A percentile compares a stretch with the other conserved stretches of the same genome.
phyloP scores from a whole-genome alignment of 2,888 invertebrate species.

The Drosophila quinaria region DNA sequence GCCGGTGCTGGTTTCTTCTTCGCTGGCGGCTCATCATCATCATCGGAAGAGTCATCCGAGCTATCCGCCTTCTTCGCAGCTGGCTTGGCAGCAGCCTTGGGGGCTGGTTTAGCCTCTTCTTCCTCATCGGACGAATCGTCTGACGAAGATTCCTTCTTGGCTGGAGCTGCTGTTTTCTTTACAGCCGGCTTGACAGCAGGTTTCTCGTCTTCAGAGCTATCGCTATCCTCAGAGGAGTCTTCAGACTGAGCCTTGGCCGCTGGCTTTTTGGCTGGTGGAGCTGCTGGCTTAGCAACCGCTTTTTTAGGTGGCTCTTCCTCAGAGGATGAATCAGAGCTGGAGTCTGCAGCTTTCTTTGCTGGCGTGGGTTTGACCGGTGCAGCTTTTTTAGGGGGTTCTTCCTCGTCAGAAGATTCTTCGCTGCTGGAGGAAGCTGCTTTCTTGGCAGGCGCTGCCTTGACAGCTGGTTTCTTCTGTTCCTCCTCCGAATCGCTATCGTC shows the following conservation, averaged over 20 bases:
- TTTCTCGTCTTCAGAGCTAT: slow-evolving; percentile 63
- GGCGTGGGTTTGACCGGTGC: slow-evolving; percentile 36
- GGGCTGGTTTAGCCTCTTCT: slow-evolving; percentile 29
- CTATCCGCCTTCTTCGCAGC: slow-evolving; percentile 80
- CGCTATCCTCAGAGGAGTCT: slow-evolving; percentile 80
- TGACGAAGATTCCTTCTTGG: slow-evolving; percentile 80
- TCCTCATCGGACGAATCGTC: slow-evolving; percentile 62
- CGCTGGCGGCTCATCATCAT: slow-evolving; percentile 64
- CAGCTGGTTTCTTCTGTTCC: slow-evolving; percentile 12
- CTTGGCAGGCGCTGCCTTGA: slow-evolving; percentile 29
- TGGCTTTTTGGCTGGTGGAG: slow-evolving; percentile 36
- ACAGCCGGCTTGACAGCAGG: slow-evolving; percentile 74
- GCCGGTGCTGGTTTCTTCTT: slow-evolving; percentile 68
- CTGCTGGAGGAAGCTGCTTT: slow-evolving; percentile 35
- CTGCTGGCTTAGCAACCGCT: slow-evolving; percentile 36
- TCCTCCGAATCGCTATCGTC: slow-evolving; percentile 35
- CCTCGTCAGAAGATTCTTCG: slow-evolving; percentile 56
- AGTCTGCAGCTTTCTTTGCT: slow-evolving; percentile 69
- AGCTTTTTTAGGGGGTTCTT: slow-evolving; percentile 44
- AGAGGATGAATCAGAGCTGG: slow-evolving; percentile 85
- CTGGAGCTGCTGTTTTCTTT: slow-evolving; percentile 68
- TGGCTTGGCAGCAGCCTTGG: slow-evolving; percentile 47
- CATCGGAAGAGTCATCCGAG: slow-evolving; percentile 41
- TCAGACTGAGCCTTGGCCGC: slow-evolving; percentile 58
- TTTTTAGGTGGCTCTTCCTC: slow-evolving; percentile 78